Evolutionary conservation across 2,888 invertebrate genomes (phyloP).

Genomic region (Eustalomyia histrio): DNA sequence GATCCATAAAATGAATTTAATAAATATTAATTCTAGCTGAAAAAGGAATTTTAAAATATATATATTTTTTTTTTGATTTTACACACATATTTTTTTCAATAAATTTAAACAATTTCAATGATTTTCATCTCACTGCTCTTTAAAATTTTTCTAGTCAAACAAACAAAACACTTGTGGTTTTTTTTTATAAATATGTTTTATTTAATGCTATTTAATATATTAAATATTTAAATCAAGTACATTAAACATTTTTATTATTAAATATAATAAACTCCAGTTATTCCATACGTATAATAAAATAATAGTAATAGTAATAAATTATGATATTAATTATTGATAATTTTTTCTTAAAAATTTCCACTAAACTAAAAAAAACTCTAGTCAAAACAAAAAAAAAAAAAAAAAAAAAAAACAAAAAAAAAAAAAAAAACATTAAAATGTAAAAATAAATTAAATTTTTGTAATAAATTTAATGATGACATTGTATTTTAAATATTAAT

Average conservation of each 20-base stretch:
- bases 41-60: too few relatives aligned
- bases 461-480: constrained; percentile 38
- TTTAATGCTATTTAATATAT: neutral
- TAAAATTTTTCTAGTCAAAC: constrained; percentile 5
- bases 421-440: neutral
- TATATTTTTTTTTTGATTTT: too few relatives aligned
- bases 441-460: constrained; percentile 7
- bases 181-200: too few relatives aligned
- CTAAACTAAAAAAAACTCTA: constrained; percentile 27
- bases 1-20: too few relatives aligned
- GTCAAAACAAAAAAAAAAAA: constrained; percentile 15
- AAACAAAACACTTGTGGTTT: constrained; percentile 13
- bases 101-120: too few relatives aligned
- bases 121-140: neutral
- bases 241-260: constrained; percentile 1
- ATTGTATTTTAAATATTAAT: constrained; percentile 48
- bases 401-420: constrained; percentile 19
- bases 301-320: constrained; percentile 7
- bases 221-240: neutral
- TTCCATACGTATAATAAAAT: neutral
- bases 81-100: too few relatives aligned
- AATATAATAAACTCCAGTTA: neutral
- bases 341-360: constrained; percentile 4
- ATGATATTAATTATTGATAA: constrained; percentile 26
- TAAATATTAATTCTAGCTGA: too few relatives aligned